These are phyloP conservation scores for Hydrochoerus hydrochaeris DNA, from an alignment of 2,113 vertebrate genomes.

Conservation along the genomic window DNA sequence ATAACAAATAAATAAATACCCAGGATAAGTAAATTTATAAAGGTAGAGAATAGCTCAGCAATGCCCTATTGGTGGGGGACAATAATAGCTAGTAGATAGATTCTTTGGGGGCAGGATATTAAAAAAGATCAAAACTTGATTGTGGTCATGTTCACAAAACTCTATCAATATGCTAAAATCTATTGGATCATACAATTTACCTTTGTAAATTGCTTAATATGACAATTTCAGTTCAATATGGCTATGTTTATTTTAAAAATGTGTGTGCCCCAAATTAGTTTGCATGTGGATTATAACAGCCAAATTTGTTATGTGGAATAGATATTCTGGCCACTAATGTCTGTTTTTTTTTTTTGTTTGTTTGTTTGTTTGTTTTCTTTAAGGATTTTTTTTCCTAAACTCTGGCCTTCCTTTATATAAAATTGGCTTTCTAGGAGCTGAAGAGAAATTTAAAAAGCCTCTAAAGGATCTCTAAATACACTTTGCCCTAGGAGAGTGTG, in stretches of 20 bases:
- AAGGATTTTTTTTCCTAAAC: not conserved
- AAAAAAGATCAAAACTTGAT: not conserved
- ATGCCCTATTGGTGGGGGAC: not conserved
- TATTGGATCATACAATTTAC: not conserved
- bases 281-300: not conserved
- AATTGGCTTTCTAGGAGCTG: not conserved
- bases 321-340: not conserved
- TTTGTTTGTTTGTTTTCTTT: not conserved
- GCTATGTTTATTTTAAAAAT: not conserved
- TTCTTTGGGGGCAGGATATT: not conserved
- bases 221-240: not conserved
- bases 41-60: not conserved
- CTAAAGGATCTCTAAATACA: not conserved
- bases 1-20: not conserved
- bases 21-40: not conserved
- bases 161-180: not conserved
- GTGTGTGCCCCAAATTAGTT: not conserved
- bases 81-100: not conserved
- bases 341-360: not conserved
- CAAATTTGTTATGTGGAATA: not conserved
- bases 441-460: conserved; percentile 7
- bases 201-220: not conserved
- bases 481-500: not conserved
- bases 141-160: not conserved
- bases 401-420: not conserved